Conservation (phyloP, 2,113 vertebrate species). For the Semicossyphus pulcher region DNA sequence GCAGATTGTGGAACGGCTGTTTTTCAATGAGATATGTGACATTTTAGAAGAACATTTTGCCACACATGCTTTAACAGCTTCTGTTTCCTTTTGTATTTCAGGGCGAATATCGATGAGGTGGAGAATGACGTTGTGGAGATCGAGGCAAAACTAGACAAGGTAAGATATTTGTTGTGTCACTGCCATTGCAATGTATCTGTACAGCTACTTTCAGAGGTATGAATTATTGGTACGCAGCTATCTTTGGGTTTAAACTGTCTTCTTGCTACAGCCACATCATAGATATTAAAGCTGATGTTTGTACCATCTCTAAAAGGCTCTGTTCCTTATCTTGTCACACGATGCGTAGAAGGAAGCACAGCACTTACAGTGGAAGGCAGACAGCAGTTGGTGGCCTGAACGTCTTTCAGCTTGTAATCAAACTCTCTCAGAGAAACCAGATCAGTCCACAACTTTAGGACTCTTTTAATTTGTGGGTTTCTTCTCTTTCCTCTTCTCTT, state of each 20-base stretch:
- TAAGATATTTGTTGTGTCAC: conserved; percentile 67
- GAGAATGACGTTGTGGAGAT: conserved; percentile 98
- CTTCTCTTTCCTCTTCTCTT: neutral
- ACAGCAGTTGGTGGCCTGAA: neutral
- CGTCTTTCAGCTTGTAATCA: neutral
- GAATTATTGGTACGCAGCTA: neutral
- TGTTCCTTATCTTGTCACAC: neutral
- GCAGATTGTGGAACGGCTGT: conserved; percentile 19
- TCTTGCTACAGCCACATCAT: neutral
- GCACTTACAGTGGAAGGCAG: neutral
- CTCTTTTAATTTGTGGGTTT: neutral
- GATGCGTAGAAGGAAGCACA: neutral
- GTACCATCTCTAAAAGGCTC: neutral
- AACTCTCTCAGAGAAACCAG: neutral
- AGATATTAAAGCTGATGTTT: neutral
- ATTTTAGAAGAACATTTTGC: neutral
- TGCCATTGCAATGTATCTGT: neutral
- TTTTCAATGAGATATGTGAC: conserved; percentile 3
- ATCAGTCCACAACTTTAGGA: neutral
- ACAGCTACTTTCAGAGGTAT: neutral
- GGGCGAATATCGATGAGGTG: conserved; percentile 97
- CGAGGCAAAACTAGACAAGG: conserved; percentile 97
- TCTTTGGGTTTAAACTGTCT: neutral
- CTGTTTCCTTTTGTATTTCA: conserved; percentile 73
- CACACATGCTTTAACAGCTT: conserved; percentile 7